These are phyloP conservation scores for Prionailurus viverrinus DNA, from an alignment of 2,113 vertebrate genomes.

Conservation along the genomic window DNA sequence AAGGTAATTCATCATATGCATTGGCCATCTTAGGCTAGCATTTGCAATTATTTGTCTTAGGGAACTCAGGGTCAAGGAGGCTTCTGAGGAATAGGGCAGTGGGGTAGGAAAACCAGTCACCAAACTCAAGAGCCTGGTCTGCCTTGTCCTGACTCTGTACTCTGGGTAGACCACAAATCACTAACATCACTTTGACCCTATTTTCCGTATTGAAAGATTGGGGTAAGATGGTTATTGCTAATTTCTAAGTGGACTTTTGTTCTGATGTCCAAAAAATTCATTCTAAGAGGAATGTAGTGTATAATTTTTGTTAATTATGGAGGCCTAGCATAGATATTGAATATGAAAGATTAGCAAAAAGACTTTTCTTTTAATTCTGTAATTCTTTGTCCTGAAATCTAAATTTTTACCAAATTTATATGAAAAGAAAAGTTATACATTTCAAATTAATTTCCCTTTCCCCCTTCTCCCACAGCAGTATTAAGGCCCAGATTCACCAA, in stretches of 20 bases:
- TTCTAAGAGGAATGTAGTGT: not conserved
- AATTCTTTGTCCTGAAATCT: not conserved
- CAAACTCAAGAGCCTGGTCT: not conserved
- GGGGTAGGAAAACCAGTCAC: not conserved
- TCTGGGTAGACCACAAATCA: not conserved
- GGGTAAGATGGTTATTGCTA: not conserved
- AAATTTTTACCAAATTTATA: not conserved
- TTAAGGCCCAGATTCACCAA: not conserved
- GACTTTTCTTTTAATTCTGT: not conserved
- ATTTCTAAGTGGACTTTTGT: conserved; percentile 30
- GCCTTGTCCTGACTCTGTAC: not conserved
- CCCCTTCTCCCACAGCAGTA: not conserved
- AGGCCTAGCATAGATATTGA: not conserved
- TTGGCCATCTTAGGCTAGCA: not conserved
- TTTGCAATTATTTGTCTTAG: not conserved
- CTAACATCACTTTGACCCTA: not conserved
- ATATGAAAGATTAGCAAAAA: not conserved
- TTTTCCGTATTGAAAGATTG: not conserved
- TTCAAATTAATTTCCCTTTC: not conserved
- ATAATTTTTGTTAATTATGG: not conserved
- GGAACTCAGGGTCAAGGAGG: not conserved
- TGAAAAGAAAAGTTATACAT: not conserved
- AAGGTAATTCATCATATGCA: not conserved
- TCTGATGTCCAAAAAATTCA: not conserved
- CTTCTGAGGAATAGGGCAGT: not conserved